phyloP scores from a whole-genome alignment of 2,888 invertebrate genomes.

The Dermolepida albohirtum region DNA sequence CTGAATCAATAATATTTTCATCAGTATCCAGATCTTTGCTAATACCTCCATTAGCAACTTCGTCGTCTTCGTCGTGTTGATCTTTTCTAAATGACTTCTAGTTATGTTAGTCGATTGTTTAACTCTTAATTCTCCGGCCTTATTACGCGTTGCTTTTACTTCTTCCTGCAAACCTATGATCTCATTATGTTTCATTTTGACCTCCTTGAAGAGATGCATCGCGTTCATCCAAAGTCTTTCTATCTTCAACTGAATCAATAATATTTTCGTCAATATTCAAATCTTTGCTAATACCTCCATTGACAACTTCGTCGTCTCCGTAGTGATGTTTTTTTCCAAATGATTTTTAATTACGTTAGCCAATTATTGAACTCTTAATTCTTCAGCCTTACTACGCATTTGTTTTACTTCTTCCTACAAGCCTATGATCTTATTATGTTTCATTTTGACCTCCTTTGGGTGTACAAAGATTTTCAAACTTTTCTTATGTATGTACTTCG shows the following conservation, averaged over 20 bases:
- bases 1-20: slow-evolving; percentile 92
- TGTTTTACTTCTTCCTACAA: slow-evolving; percentile 94
- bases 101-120: slow-evolving; percentile 63
- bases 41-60: slow-evolving; percentile 79
- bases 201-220: no score
- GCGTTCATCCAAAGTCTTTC: slow-evolving; percentile 93
- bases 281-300: slow-evolving; percentile 81
- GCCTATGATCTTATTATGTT: slow-evolving; percentile 90
- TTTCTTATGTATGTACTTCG: slow-evolving; percentile 95
- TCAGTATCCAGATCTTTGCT: slow-evolving; percentile 84
- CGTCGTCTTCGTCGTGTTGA: slow-evolving; percentile 78
- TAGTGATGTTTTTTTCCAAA: slow-evolving; percentile 78
- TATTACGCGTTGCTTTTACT: slow-evolving; percentile 87
- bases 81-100: slow-evolving; percentile 77
- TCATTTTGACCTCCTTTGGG: slow-evolving; percentile 88
- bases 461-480: slow-evolving; percentile 89
- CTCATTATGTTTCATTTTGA: slow-evolving; percentile 86
- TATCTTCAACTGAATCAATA: slow-evolving; percentile 92
- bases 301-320: slow-evolving; percentile 80
- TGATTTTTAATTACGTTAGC: slow-evolving; percentile 69
- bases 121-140: slow-evolving; percentile 69
- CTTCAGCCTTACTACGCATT: slow-evolving; percentile 80
- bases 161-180: slow-evolving; percentile 92
- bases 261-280: slow-evolving; percentile 88
- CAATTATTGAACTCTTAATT: slow-evolving; percentile 60